Evolutionary conservation across 1,140 invertebrate species (phyloP).

Genomic region (Drosophila nasuta): DNA sequence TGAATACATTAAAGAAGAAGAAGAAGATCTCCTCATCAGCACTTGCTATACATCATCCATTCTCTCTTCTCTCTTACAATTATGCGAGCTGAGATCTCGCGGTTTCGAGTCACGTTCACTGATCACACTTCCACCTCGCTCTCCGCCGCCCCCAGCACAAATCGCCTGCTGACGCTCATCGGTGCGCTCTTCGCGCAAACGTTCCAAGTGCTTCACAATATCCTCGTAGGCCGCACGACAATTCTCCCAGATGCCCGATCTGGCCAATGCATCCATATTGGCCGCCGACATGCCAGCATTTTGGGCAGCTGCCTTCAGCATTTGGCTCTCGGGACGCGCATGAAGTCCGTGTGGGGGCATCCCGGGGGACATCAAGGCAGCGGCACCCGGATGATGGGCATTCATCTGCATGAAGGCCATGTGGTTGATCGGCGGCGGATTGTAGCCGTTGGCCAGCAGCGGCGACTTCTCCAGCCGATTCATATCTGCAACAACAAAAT

Average conservation of each 20-base stretch:
- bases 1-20: neutral
- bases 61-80: conserved; percentile 87
- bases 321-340: conserved; percentile 89
- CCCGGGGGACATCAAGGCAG: conserved; percentile 94
- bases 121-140: conserved; percentile 86
- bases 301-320: conserved; percentile 91
- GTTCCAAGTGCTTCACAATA: conserved; percentile 96
- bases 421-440: conserved; percentile 95
- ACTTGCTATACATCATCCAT: neutral
- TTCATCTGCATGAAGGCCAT: conserved; percentile 95
- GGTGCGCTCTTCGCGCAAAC: conserved; percentile 94
- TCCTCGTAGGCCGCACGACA: conserved; percentile 96
- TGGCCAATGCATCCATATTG: conserved; percentile 93
- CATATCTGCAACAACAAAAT: conserved; percentile 87
- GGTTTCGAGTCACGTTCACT: conserved; percentile 89
- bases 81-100: conserved; percentile 92
- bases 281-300: conserved; percentile 87
- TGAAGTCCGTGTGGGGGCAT: conserved; percentile 92
- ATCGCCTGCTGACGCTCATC: conserved; percentile 88
- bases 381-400: conserved; percentile 88
- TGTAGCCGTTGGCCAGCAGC: conserved; percentile 96
- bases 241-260: conserved; percentile 97
- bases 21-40: conserved; percentile 7
- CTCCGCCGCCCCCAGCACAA: conserved; percentile 56
- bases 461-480: conserved; percentile 95